phyloP scores from a whole-genome alignment of 2,888 invertebrate species.

The Sinotaia quadrata region DNA sequence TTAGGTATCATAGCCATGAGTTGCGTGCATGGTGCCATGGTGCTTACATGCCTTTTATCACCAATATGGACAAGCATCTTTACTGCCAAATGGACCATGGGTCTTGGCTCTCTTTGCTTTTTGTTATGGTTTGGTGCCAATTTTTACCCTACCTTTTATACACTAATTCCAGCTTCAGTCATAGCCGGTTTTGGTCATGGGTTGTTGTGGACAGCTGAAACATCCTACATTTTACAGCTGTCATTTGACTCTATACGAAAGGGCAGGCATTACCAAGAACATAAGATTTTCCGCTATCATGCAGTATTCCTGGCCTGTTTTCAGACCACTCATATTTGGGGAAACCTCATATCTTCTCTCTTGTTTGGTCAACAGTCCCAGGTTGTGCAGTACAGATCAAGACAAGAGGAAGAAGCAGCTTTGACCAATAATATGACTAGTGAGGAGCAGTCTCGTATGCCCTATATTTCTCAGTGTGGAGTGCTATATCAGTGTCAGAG shows the following conservation, averaged over 20 bases:
- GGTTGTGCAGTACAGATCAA: background rate
- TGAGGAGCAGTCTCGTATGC: background rate
- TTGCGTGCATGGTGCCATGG: conserved; percentile 68
- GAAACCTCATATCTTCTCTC: conserved; percentile 69
- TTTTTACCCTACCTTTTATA: conserved; percentile 69
- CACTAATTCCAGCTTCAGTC: conserved; percentile 67
- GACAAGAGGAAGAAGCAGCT: background rate
- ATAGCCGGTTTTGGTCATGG: conserved; percentile 70
- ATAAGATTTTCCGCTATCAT: conserved; percentile 68
- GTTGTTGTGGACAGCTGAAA: conserved; percentile 68
- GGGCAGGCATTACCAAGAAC: conserved; percentile 62
- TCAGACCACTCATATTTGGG: conserved; percentile 72
- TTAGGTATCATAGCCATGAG: conserved; percentile 69
- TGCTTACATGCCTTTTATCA: conserved; percentile 66
- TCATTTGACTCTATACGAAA: conserved; percentile 65
- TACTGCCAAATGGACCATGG: conserved; percentile 70
- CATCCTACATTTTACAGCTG: conserved; percentile 67
- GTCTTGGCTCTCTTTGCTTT: conserved; percentile 67
- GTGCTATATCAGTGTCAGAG: conserved; percentile 40
- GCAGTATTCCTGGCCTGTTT: conserved; percentile 70
- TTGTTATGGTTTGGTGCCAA: conserved; percentile 70
- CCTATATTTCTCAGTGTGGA: conserved; percentile 35
- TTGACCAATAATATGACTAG: background rate
- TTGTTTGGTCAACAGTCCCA: conserved; percentile 46
- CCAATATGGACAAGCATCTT: conserved; percentile 67